These are phyloP conservation scores for Tinamus guttatus DNA, from an alignment of 2,113 vertebrate species.

Conservation along the genomic window DNA sequence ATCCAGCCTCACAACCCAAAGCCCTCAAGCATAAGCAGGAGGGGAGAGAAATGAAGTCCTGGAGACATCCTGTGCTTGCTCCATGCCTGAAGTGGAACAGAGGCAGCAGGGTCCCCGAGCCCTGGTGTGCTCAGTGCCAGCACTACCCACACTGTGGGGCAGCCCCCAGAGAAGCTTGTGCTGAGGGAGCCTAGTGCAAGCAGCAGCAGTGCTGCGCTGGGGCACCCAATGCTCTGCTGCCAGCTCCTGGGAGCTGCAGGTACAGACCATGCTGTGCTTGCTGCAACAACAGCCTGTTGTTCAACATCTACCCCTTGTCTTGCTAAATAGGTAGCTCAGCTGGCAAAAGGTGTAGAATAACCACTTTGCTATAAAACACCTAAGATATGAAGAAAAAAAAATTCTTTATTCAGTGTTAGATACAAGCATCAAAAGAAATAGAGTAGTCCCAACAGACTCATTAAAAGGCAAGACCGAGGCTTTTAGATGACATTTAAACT, in stretches of 20 bases:
- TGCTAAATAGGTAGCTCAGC: not conserved
- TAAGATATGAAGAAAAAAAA: slow-evolving; percentile 2
- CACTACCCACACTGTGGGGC: too few species aligned
- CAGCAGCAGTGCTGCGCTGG: too few species aligned
- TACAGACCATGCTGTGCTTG: not conserved
- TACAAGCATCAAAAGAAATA: slow-evolving; percentile 44
- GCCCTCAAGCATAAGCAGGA: not conserved
- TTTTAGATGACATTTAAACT: slow-evolving; percentile 44
- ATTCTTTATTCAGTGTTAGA: slow-evolving; percentile 55
- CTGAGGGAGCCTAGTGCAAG: not conserved
- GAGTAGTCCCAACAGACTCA: not conserved
- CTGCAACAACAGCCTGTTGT: not conserved
- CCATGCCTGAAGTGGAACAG: too few species aligned
- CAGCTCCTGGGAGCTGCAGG: not conserved
- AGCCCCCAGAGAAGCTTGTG: not conserved
- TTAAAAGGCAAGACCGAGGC: slow-evolving; percentile 33
- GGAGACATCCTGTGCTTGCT: not conserved
- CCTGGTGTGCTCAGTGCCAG: too few species aligned
- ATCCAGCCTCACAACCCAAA: not conserved
- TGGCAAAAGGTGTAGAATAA: not conserved
- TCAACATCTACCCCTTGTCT: too few species aligned
- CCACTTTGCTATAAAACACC: not conserved
- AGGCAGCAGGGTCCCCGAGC: not conserved
- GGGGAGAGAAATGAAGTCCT: not conserved
- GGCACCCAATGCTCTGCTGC: too few species aligned